A percentile compares a stretch with the other conserved stretches of the same genome.
Evolutionary conservation across 2,797 vertebrate genomes (phyloP).

Genomic region (Aldrovandia affinis): DNA sequence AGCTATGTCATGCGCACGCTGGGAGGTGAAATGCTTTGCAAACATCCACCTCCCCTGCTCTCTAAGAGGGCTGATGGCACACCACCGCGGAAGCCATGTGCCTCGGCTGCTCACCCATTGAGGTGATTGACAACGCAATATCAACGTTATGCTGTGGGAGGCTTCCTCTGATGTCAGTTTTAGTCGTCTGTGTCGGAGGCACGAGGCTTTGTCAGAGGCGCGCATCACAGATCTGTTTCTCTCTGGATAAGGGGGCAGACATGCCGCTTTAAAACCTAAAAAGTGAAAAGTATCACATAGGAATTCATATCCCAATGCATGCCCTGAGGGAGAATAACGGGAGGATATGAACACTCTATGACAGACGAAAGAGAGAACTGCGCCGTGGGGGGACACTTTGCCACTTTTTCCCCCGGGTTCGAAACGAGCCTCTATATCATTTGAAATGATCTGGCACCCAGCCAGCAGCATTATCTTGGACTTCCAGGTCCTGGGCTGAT

Average conservation of each 20-base stretch:
- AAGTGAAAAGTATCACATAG: neutral
- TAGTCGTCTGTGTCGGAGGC: neutral
- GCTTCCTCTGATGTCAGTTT: neutral
- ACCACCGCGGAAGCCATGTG: neutral
- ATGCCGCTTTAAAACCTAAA: neutral
- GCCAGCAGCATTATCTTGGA: constrained; percentile 5
- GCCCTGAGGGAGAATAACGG: neutral
- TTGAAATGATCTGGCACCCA: neutral
- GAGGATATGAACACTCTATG: neutral
- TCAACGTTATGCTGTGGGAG: neutral
- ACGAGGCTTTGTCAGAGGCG: neutral
- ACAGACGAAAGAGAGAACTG: neutral
- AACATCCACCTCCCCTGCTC: neutral
- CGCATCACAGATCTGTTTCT: neutral
- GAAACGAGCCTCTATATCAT: neutral
- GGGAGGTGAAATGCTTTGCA: neutral
- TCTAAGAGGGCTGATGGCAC: neutral
- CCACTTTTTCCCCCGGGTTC: neutral
- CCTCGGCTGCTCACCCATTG: neutral
- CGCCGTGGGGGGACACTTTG: neutral
- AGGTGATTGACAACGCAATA: neutral
- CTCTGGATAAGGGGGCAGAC: neutral
- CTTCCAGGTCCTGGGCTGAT: constrained; percentile 3
- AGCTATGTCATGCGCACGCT: neutral
- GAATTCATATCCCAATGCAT: constrained; percentile 2